Evolutionary conservation across 1,140 invertebrate species (phyloP).

Genomic region (Diprion similis): DNA sequence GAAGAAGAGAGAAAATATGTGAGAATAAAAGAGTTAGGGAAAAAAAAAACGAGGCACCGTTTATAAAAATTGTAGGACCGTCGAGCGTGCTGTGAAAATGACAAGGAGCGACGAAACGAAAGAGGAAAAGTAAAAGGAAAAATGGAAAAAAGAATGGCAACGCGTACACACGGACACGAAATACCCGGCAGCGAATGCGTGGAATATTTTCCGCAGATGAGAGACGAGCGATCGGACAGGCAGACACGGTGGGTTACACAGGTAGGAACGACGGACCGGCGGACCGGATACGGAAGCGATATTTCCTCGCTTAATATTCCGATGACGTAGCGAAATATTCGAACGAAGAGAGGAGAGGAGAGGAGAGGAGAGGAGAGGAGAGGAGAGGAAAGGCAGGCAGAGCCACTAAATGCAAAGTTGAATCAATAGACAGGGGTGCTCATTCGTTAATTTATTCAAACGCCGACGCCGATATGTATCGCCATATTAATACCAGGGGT

Average conservation of each 20-base stretch:
- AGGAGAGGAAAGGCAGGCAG: neutral
- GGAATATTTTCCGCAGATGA: neutral
- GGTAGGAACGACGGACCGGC: constrained; percentile 1
- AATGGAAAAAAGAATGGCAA: neutral
- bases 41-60: constrained; percentile 1
- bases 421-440: constrained; percentile 28
- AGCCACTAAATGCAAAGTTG: constrained; percentile 16
- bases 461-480: neutral
- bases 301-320: constrained; percentile 41
- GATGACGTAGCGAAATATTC: constrained; percentile 35
- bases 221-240: neutral
- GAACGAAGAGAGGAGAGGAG: neutral
- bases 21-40: constrained; percentile 1
- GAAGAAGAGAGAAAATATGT: neutral
- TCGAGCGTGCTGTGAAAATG: constrained; percentile 13
- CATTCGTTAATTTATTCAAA: constrained; percentile 13
- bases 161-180: neutral
- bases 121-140: neutral
- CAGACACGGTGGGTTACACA: neutral
- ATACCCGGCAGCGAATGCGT: neutral
- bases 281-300: constrained; percentile 32
- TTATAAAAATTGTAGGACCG: neutral
- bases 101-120: neutral
- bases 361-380: neutral
- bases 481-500: too few relatives aligned